phyloP scores from a whole-genome alignment of 1,140 invertebrate species.

The Stegodyphus dumicola region DNA sequence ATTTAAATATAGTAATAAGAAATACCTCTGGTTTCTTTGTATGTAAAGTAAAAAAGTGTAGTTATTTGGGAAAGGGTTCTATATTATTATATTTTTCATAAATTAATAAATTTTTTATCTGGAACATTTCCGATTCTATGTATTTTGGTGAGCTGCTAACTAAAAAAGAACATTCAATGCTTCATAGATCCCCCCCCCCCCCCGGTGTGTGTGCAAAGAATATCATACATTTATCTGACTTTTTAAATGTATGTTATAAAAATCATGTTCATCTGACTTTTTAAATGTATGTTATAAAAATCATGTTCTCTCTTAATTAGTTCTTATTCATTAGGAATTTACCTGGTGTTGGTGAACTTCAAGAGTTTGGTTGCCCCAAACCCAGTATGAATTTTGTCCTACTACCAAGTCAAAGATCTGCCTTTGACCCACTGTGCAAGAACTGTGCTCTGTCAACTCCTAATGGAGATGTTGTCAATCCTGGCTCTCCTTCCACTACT shows the following conservation, averaged over 20 bases:
- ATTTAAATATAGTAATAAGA: too few relatives aligned
- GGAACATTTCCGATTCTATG: too few relatives aligned
- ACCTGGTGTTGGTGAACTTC: slow-evolving; percentile 16
- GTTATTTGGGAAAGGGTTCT: too few relatives aligned
- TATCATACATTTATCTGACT: not conserved
- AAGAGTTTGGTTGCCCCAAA: slow-evolving; percentile 67
- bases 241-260: not conserved
- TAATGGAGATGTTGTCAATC: slow-evolving; percentile 43
- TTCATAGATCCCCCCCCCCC: too few relatives aligned
- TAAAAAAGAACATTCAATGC: too few relatives aligned
- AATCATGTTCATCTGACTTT: not conserved
- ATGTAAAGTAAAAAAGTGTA: too few relatives aligned
- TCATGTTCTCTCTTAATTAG: not conserved
- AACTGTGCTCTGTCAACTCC: slow-evolving; percentile 63
- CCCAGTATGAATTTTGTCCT: slow-evolving; percentile 80
- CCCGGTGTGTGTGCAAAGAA: too few relatives aligned
- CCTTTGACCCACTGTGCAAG: slow-evolving; percentile 82
- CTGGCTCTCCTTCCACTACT: slow-evolving; percentile 40
- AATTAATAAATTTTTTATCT: too few relatives aligned
- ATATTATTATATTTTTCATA: too few relatives aligned
- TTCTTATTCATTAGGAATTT: slow-evolving; percentile 10
- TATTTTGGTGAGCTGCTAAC: too few relatives aligned
- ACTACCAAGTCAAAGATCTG: slow-evolving; percentile 82
- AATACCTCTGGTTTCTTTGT: too few relatives aligned
- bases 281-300: not conserved